Evolutionary conservation across 2,113 vertebrate genomes (phyloP).

Genomic region (Tragelaphus buxtoni): DNA sequence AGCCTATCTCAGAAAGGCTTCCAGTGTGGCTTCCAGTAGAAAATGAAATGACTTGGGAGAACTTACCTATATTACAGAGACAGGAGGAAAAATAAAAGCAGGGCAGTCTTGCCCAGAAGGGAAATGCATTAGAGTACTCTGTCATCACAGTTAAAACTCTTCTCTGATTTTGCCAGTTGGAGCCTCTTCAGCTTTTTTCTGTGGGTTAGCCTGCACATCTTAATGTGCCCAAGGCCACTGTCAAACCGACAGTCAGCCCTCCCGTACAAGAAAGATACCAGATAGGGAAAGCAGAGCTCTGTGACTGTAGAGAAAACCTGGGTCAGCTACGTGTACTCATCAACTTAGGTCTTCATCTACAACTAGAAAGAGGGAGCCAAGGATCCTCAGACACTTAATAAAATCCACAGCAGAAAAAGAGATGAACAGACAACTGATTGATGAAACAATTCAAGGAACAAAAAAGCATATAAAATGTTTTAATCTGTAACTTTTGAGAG

Average conservation of each 20-base stretch:
- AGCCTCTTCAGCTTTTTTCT: not conserved
- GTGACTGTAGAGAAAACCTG: not conserved
- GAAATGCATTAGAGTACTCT: not conserved
- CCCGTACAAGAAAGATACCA: not conserved
- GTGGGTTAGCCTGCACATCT: not conserved
- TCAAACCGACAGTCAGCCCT: not conserved
- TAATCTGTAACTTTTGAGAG: not conserved
- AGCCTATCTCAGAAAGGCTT: not conserved
- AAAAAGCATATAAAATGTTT: not conserved
- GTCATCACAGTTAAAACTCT: not conserved
- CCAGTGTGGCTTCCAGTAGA: not conserved
- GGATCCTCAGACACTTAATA: not conserved
- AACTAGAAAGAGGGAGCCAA: not conserved
- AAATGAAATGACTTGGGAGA: not conserved
- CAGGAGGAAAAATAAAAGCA: not conserved
- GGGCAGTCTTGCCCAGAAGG: not conserved
- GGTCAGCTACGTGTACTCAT: not conserved
- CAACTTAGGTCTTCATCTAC: not conserved
- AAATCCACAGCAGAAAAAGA: not conserved
- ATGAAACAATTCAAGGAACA: not conserved
- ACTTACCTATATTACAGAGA: not conserved
- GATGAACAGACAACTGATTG: not conserved
- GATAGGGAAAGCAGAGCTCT: not conserved
- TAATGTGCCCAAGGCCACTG: not conserved
- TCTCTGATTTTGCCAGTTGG: not conserved